Evolutionary conservation across 2,888 invertebrate species (phyloP).

Genomic region (Metalampra italica): DNA sequence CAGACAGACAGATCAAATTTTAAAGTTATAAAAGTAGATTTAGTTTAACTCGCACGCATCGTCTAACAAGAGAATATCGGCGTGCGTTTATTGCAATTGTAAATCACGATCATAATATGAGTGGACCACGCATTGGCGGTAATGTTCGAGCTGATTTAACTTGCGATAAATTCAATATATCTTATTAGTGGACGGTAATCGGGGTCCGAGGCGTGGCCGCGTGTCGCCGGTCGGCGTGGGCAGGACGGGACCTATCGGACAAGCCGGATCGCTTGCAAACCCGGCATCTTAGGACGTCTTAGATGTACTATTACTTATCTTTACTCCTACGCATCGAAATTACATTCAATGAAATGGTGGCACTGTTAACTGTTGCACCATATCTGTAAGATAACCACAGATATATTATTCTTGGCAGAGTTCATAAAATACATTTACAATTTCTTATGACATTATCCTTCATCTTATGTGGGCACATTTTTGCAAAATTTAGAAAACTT

Average conservation of each 20-base stretch:
- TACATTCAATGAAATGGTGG: conserved; percentile 4
- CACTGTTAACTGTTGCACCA: conserved; percentile 9
- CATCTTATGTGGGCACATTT: too few species aligned
- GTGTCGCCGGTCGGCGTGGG: conserved; percentile 44
- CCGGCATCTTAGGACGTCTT: conserved; percentile 8
- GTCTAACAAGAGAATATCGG: conserved; percentile 5
- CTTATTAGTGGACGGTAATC: conserved; percentile 48
- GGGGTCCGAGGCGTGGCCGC: conserved; percentile 25
- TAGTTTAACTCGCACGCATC: not conserved
- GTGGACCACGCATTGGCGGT: conserved; percentile 39
- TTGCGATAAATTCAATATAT: conserved; percentile 58
- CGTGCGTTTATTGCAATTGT: conserved; percentile 5
- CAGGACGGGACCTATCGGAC: conserved; percentile 20
- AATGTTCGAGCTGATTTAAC: conserved; percentile 45
- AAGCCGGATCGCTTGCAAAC: conserved; percentile 14
- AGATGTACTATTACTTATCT: conserved; percentile 24
- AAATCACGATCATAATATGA: conserved; percentile 29
- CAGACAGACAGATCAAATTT: too few species aligned
- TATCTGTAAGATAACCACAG: too few species aligned
- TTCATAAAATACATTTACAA: too few species aligned
- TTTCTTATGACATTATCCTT: too few species aligned
- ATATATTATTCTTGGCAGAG: too few species aligned
- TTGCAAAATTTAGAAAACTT: too few species aligned
- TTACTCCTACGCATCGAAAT: conserved; percentile 30
- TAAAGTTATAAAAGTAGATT: too few species aligned